Conservation (phyloP, 2,113 vertebrate species). For the Gopherus evgoodei region DNA sequence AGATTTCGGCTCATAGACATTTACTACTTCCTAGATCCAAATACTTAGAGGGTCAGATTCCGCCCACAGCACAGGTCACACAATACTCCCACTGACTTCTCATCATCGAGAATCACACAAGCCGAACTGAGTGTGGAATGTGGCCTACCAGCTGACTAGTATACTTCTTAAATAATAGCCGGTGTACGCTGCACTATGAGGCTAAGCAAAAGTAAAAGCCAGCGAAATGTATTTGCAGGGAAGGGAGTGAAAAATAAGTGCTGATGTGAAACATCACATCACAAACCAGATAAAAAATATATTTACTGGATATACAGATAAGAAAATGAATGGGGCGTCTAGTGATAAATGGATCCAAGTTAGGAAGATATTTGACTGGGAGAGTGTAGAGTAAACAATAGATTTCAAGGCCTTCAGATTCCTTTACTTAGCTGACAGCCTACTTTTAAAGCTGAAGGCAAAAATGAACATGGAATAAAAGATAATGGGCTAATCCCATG, state of each 20-base stretch:
- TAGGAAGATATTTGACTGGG: background rate
- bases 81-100: background rate
- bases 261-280: fast-evolving
- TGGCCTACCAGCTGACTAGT: background rate
- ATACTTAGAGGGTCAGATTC: fast-evolving
- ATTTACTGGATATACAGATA: background rate
- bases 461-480: background rate
- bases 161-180: fast-evolving
- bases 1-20: background rate
- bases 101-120: background rate
- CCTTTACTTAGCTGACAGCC: background rate
- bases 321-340: background rate
- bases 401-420: background rate
- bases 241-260: fast-evolving
- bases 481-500: no score
- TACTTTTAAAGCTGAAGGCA: background rate
- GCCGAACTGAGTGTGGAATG: background rate
- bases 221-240: fast-evolving
- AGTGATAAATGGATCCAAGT: background rate
- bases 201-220: fast-evolving
- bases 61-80: background rate
- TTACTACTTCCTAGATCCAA: background rate
- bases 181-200: fast-evolving
- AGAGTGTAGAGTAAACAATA: background rate
- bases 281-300: fast-evolving